Evolutionary conservation across 2,797 vertebrate species (phyloP).

Genomic region (Microctenopoma steveboyesi): DNA sequence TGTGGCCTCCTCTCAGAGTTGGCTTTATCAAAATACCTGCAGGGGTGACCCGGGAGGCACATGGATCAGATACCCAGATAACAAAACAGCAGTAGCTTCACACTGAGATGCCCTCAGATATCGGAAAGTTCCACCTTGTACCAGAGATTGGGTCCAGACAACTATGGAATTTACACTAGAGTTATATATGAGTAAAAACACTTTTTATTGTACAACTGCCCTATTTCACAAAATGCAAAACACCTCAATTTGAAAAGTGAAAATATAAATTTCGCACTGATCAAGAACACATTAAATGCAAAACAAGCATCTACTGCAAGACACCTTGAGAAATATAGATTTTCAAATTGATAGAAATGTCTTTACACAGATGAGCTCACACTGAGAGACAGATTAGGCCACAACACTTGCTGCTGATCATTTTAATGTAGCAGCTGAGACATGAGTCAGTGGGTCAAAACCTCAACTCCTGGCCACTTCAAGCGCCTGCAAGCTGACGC

Average conservation of each 20-base stretch:
- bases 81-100: not conserved
- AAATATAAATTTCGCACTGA: not conserved
- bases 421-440: constrained; percentile 71
- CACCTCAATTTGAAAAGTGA: not conserved
- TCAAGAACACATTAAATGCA: not conserved
- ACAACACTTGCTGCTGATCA: constrained; percentile 27
- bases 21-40: constrained; percentile 10
- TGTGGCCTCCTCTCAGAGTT: not conserved
- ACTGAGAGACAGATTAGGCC: constrained; percentile 25
- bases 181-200: too few relatives aligned
- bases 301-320: not conserved
- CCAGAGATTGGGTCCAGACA: not conserved
- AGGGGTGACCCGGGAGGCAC: not conserved
- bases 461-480: constrained; percentile 68
- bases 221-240: not conserved
- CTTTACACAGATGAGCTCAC: constrained; percentile 24
- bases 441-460: constrained; percentile 66
- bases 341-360: not conserved
- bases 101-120: not conserved
- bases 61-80: not conserved
- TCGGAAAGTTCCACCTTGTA: not conserved
- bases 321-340: constrained; percentile 1
- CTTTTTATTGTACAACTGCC: not conserved
- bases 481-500: constrained; percentile 45
- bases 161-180: not conserved